phyloP scores from a whole-genome alignment of 1,140 invertebrate genomes.

The Drosophila oshimai region DNA sequence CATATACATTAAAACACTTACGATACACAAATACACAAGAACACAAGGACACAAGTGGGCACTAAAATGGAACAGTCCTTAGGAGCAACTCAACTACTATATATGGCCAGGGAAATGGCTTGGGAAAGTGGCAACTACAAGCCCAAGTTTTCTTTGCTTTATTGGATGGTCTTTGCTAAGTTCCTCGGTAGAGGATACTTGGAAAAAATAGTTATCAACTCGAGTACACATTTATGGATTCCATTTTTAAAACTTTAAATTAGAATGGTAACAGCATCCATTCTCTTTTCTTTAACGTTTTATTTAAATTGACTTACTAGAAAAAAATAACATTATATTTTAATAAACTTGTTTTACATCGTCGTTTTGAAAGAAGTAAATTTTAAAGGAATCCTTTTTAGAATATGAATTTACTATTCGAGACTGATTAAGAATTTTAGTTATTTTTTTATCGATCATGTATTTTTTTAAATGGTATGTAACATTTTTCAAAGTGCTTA shows the following conservation, averaged over 20 bases:
- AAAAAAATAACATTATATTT: too few species aligned
- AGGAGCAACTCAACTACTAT: constrained; percentile 10
- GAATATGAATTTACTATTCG: too few species aligned
- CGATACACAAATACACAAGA: constrained; percentile 33
- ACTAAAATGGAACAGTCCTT: constrained; percentile 38
- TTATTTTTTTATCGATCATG: too few species aligned
- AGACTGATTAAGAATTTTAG: too few species aligned
- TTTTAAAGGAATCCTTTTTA: too few species aligned
- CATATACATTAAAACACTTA: constrained; percentile 76
- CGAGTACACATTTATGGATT: not conserved
- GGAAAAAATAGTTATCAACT: not conserved
- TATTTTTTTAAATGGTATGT: not conserved
- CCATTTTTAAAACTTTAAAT: not conserved
- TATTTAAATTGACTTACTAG: too few species aligned
- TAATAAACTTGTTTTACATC: too few species aligned
- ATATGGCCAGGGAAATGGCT: constrained; percentile 13
- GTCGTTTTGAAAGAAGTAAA: too few species aligned
- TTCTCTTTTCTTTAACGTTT: too few species aligned
- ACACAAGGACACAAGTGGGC: constrained; percentile 36
- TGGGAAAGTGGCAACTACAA: constrained; percentile 3
- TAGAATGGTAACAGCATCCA: too few species aligned
- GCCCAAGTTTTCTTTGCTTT: constrained; percentile 5
- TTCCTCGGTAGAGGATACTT: not conserved
- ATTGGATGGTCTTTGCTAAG: not conserved
- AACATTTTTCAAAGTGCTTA: not conserved